Evolutionary conservation across 1,140 invertebrate genomes (phyloP), one percentile per base, ranked within the genome.

Genomic region (Drosophila sulfurigaster): DNA sequence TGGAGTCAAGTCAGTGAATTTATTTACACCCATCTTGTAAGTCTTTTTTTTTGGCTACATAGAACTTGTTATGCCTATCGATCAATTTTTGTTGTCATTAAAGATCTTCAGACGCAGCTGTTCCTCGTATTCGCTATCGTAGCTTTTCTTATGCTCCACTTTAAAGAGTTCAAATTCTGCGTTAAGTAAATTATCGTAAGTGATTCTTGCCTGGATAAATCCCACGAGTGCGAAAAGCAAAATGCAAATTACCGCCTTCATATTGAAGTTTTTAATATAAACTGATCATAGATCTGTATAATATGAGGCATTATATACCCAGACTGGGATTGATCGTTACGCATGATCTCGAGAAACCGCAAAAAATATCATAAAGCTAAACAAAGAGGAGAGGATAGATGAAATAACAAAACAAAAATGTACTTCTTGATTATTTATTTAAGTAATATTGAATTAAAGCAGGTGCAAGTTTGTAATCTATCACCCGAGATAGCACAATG

Each of bases 1-100:
- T 1, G 57, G 41, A 8, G 8, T 8, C 28, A 62, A 11, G 5
- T 62, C 59, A 5, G 45, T 32, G 28, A 62, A 62, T 46, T 62
- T 13, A 49, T 62, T 62, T 3, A 62, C 15, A 8, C 59, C 59
- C 59, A 62, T 62, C 28, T 48, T 5, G 15, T 8, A 63, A 25
- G 32, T 20, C 32, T 51, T 15, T 15, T 41, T 41, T n/a, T 13
- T 48, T 48, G 11, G 30, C 32, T 1, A 8, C 46, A 51, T 25
- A 51, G 1, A 30, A 32, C 16, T 49, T 2, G 16, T 63, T 63
- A 16, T 63, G 60, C 3, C 5, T n/a, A 6, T 51, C 30, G 6
- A 63, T 63, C 10, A 63, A 5, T 3, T 51, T 8, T 25, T 38
- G 32, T 63, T 63, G 1, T 13, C 15, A n/a, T 35, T 2, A 3